A percentile compares a stretch with the other conserved stretches of the same genome.
phyloP scores from a whole-genome alignment of 2,113 vertebrate genomes.

The Progne subis region DNA sequence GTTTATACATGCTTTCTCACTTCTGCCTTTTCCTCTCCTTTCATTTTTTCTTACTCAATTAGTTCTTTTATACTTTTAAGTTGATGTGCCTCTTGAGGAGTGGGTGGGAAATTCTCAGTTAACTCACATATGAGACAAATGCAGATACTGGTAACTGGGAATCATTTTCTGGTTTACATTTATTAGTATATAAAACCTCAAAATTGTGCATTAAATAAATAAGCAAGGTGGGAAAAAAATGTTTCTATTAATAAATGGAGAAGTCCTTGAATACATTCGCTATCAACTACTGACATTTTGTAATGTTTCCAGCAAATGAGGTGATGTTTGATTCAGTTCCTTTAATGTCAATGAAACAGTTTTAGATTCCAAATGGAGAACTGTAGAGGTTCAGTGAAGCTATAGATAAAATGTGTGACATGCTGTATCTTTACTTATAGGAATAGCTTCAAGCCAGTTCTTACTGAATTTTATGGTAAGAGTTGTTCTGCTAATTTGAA shows the following conservation, averaged over 20 bases:
- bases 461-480: not conserved
- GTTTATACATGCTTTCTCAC: not conserved
- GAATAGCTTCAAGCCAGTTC: not conserved
- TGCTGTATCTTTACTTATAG: not conserved
- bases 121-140: not conserved
- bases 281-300: not conserved
- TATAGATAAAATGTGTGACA: not conserved
- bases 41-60: not conserved
- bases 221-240: not conserved
- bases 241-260: not conserved
- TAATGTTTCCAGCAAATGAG: not conserved
- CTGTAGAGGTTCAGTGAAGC: not conserved
- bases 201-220: not conserved
- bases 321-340: not conserved
- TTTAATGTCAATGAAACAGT: not conserved
- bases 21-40: not conserved
- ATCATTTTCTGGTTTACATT: not conserved
- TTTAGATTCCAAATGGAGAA: not conserved
- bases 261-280: not conserved
- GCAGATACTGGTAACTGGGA: not conserved
- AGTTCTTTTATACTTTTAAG: not conserved
- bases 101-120: not conserved
- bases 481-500: not conserved
- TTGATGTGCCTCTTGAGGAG: not conserved
- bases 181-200: not conserved